Percentiles rank a stretch among this genome's conserved stretches.
phyloP scores from a whole-genome alignment of 2,797 vertebrate species.

The Hyperoplus immaculatus region DNA sequence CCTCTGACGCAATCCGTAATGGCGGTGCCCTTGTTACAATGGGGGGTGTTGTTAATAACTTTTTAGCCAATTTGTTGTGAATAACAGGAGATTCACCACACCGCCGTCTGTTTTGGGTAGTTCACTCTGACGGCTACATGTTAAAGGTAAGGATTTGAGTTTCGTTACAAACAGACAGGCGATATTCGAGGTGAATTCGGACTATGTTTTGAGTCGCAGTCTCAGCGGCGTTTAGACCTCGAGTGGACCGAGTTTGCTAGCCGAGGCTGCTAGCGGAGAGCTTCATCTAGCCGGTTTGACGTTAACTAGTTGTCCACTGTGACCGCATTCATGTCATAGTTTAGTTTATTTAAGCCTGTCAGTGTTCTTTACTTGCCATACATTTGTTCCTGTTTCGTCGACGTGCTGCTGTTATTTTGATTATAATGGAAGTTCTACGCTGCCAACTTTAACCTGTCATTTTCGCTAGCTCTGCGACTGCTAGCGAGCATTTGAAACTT shows the following conservation, averaged over 20 bases:
- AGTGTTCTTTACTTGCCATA: neutral
- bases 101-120: neutral
- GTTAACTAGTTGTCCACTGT: neutral
- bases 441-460: neutral
- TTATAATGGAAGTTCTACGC: neutral
- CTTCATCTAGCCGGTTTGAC: neutral
- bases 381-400: fast-evolving
- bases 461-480: constrained; percentile 7
- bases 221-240: constrained; percentile 13
- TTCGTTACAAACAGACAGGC: fast-evolving
- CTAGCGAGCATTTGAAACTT: neutral
- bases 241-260: constrained; percentile 50
- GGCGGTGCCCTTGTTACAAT: constrained; percentile 77
- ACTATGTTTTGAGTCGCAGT: neutral
- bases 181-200: neutral
- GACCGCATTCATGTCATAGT: fast-evolving
- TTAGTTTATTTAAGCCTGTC: fast-evolving
- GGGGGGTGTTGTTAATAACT: constrained; percentile 50
- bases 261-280: constrained; percentile 12
- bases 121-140: constrained; percentile 68
- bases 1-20: constrained; percentile 61
- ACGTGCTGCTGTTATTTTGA: no score
- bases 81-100: constrained; percentile 9
- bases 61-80: constrained; percentile 57
- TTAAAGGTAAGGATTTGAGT: constrained; percentile 73